Percentiles rank a stretch among this genome's conserved stretches.
Conservation (phyloP, 2,113 vertebrate species). For the Dasypus novemcinctus region DNA sequence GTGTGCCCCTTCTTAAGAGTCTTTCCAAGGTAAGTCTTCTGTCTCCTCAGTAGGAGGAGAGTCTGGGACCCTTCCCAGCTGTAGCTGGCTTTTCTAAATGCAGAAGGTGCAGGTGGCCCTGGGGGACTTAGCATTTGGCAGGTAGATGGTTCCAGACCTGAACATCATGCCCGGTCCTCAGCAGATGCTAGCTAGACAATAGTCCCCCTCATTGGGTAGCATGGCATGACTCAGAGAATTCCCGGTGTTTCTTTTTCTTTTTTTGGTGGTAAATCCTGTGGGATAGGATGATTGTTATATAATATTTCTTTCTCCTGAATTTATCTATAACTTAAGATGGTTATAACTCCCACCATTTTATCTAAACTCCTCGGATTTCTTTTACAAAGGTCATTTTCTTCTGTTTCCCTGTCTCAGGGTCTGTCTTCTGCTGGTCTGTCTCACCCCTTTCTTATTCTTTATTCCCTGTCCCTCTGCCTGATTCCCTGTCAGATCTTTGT, state of each 20-base stretch:
- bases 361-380: background rate
- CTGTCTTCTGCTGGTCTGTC: background rate
- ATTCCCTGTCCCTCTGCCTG: background rate
- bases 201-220: no score
- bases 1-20: constrained; percentile 51
- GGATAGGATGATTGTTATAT: background rate
- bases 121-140: background rate
- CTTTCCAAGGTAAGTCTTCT: constrained; percentile 65
- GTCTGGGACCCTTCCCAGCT: constrained; percentile 51
- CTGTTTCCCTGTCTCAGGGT: background rate
- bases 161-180: background rate
- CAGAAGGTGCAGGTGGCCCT: background rate
- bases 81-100: background rate
- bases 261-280: background rate
- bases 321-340: background rate
- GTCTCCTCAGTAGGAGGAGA: constrained; percentile 44
- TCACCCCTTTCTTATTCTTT: background rate
- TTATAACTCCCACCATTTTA: background rate
- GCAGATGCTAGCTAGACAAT: background rate
- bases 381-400: background rate
- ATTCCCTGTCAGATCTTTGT: constrained; percentile 15
- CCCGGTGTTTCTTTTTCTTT: background rate
- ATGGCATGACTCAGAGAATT: background rate
- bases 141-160: background rate
- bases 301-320: background rate